phyloP scores from a whole-genome alignment of 2,113 vertebrate genomes.

The Cyanoderma ruficeps region DNA sequence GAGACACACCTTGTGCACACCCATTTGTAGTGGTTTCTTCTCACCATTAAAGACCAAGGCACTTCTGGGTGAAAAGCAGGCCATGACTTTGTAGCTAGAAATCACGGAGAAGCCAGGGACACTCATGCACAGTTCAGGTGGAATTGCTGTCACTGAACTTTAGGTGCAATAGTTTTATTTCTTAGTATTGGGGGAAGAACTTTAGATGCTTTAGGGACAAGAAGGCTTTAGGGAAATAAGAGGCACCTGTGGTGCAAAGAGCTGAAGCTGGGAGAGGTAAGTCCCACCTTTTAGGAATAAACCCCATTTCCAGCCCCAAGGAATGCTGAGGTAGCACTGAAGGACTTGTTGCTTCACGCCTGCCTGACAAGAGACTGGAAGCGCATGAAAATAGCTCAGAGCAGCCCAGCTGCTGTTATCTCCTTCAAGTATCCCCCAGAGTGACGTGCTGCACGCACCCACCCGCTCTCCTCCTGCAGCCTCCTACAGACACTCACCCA shows the following conservation, averaged over 20 bases:
- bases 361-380: background rate
- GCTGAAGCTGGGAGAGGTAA: background rate
- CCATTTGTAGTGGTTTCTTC: accelerated
- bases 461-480: background rate
- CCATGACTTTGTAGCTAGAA: background rate
- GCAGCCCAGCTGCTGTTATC: background rate
- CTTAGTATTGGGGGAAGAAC: background rate
- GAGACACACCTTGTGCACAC: background rate
- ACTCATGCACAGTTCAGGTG: background rate
- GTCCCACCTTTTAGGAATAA: background rate
- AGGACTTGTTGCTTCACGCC: conserved; percentile 13
- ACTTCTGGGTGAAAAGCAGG: background rate
- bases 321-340: background rate
- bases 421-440: background rate
- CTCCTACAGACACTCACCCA: background rate
- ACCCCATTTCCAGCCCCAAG: background rate
- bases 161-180: background rate
- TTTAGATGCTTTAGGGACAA: background rate
- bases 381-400: background rate
- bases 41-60: background rate
- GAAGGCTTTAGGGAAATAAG: background rate
- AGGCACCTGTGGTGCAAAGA: background rate
- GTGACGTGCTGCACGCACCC: background rate
- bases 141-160: background rate
- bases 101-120: background rate